Conservation (phyloP, 2,797 vertebrate species). For the Pseudochirops corinnae region DNA sequence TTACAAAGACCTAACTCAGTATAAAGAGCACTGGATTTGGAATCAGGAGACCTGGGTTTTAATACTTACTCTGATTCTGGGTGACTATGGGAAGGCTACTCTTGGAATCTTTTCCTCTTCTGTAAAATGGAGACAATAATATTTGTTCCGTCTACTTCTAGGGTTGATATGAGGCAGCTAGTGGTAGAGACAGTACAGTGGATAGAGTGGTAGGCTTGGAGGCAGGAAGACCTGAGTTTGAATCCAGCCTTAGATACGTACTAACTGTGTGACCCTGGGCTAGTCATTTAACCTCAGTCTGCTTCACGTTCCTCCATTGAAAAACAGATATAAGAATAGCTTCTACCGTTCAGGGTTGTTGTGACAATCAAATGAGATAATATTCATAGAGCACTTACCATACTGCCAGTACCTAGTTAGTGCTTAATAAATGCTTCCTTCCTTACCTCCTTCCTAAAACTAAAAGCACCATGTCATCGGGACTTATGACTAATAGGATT, state of each 20-base stretch:
- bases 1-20: not conserved
- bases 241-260: not conserved
- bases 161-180: too few species aligned
- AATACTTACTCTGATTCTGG: not conserved
- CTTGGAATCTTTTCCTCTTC: not conserved
- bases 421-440: not conserved
- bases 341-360: not conserved
- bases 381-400: not conserved
- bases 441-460: not conserved
- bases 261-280: not conserved
- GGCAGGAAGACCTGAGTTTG: not conserved
- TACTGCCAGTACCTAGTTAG: not conserved
- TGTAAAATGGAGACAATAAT: not conserved
- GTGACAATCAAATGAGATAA: not conserved
- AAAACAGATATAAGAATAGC: not conserved
- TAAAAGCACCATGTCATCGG: not conserved
- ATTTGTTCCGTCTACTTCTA: not conserved
- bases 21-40: not conserved
- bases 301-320: not conserved
- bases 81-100: not conserved
- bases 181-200: slow-evolving; percentile 2
- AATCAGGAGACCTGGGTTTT: too few species aligned
- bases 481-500: not conserved
- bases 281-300: not conserved
- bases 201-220: not conserved